Evolutionary conservation across 2,797 vertebrate species (phyloP).

Genomic region (Limnodromus scolopaceus): DNA sequence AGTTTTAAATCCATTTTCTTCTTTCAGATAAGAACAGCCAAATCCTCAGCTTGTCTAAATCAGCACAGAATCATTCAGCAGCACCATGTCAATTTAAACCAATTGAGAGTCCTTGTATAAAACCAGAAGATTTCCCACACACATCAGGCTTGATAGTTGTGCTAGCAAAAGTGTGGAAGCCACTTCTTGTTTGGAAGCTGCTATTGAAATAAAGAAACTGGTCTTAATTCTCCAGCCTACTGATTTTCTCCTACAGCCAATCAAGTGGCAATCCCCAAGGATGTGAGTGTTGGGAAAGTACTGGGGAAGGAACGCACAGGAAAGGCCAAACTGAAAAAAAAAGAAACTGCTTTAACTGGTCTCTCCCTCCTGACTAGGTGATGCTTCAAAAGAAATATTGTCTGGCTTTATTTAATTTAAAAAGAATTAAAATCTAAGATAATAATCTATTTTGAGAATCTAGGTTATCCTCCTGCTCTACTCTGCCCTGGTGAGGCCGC

Average conservation of each 20-base stretch:
- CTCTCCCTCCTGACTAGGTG: not conserved
- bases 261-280: not conserved
- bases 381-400: not conserved
- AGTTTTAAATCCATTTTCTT: not conserved
- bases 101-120: not conserved
- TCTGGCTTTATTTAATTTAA: not conserved
- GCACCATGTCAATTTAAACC: not conserved
- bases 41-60: not conserved
- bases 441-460: not conserved
- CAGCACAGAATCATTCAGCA: not conserved
- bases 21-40: not conserved
- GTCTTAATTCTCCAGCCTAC: not conserved
- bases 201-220: not conserved
- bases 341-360: not conserved
- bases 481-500: not conserved
- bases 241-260: not conserved
- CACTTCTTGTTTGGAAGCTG: not conserved
- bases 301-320: not conserved
- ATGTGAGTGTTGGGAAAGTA: not conserved
- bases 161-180: not conserved
- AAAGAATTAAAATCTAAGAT: not conserved
- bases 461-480: not conserved
- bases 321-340: not conserved
- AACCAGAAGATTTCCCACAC: not conserved
- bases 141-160: not conserved